Base-by-base conservation (phyloP, 2,888 invertebrate species). In the Temnothorax unifasciatus region DNA sequence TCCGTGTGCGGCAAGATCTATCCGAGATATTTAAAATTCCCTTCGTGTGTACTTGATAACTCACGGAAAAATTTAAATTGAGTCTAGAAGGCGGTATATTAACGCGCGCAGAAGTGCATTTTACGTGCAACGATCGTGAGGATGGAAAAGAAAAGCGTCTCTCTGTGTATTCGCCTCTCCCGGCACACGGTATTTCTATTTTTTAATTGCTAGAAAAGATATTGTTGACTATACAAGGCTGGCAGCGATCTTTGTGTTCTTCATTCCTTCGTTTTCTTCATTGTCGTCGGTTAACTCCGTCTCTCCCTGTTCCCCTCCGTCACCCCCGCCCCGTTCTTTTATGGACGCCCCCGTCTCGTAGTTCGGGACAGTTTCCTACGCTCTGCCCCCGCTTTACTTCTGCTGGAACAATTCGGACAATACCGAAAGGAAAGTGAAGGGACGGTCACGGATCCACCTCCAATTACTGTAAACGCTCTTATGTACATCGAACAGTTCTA, bases 371-470 rank as follows among this genome's bases (percentile, higher is more conserved):
- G 83, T 54, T 44, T 79, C 41, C 79, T 83, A 68, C 54, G 47
- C 18, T 61, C 47, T 47, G 64, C 47, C 61, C 75, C 64, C 75
- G 74, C 74, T 82, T 85, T 88, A 90, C 88, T 91, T 87, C 89
- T 87, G 82, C 83, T 91, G 89, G n/a, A 91, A 91, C 85, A 90
- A 75, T 86, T 74, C 82, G 84, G 83, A 90, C 79, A 86, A 88
- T 83, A 83, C 76, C 85, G 61, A 86, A 86, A 74, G 73, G 64
- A 85, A 85, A 87, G 76, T 86, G 69, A 83, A 68, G 77, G n/a
- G 41, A 47, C 50, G 29, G 29, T 87, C 77, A n/a, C 15, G n/a
- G 11, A 47, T 71, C 21, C 25, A 21, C 11, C 29, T 57, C 11
- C 59, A 18, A 13, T 57, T 57, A 41, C 52, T 4, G 13, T 76